These are phyloP conservation scores for Tinea trinotella DNA, from an alignment of 2,888 invertebrate genomes.

Conservation along the genomic window DNA sequence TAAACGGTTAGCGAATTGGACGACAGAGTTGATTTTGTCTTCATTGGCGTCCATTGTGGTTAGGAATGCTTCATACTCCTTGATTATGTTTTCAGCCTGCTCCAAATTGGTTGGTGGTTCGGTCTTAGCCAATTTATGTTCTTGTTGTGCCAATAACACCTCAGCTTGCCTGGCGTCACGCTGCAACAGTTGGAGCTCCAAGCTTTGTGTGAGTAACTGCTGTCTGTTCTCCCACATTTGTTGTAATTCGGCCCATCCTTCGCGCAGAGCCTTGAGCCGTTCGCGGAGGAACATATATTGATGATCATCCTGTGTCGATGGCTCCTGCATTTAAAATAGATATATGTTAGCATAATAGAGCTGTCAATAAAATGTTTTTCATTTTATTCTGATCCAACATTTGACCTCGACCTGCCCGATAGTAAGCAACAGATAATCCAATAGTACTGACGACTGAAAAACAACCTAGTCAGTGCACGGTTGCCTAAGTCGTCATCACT, in stretches of 20 bases:
- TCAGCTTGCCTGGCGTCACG: constrained; percentile 98
- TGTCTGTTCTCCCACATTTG: constrained; percentile 99
- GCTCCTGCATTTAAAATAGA: constrained; percentile 67
- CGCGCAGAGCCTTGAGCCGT: constrained; percentile 96
- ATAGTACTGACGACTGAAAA: no score
- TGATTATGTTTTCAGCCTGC: constrained; percentile 97
- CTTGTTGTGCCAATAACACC: constrained; percentile 97
- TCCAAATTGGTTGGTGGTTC: constrained; percentile 96
- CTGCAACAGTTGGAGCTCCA: constrained; percentile 95
- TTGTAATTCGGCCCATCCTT: constrained; percentile 99
- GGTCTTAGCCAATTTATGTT: constrained; percentile 94
- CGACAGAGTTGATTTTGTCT: constrained; percentile 97
- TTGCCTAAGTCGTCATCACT: no score
- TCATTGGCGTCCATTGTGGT: constrained; percentile 99
- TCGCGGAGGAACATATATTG: constrained; percentile 99
- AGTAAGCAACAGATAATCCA: no score
- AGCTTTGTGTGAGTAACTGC: constrained; percentile 92
- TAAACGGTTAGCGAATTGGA: constrained; percentile 92
- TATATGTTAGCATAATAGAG: no score
- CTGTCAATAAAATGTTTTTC: no score
- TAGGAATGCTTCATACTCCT: constrained; percentile 98
- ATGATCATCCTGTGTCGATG: constrained; percentile 93
- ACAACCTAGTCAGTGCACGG: no score
- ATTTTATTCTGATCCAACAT: no score
- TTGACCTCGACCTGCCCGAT: no score